Base-by-base conservation (phyloP, 2,888 invertebrate genomes). In the Melitaea athalia region DNA sequence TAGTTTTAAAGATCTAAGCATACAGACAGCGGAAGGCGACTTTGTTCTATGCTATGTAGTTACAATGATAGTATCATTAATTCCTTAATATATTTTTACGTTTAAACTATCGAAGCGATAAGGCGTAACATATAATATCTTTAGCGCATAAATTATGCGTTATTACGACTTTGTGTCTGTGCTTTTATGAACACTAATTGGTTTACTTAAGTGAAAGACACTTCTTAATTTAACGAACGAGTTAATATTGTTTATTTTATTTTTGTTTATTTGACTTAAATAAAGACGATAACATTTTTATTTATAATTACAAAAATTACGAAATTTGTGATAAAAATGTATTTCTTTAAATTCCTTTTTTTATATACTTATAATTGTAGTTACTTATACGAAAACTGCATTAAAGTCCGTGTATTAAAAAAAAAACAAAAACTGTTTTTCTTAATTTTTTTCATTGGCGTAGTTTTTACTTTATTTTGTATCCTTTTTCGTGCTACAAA, bases 151-250 rank as follows among this genome's bases (percentile, higher is more conserved):
- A 55, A 17, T 55, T 55, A 55, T n/a, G 33, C 33, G 33, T 55
- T 55, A 59, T 52, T 60, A 60, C 15, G 60, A 33, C 59, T 42
- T 33, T 38, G 59, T 50, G 52, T 53, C 52, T 12, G 12, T 17
- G 33, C 6, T 65, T 60, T 60, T 45, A 60, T 60, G 45, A 60
- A 53, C 60, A 60, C 52, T 65, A 65, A 65, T 65, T 52, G 50
- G 43, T 59, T 17, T 47, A 64, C 17, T 57, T 59, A 49, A 59
- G 4, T 55, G 55, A 55, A 55, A 47, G 55, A 45, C 14, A 59
- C 17, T 47, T 49, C 38, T 10, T 33, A 47, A 15, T 57, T n/a
- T n/a, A 45, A 33, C 14, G 42, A 59, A 17, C 14, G 12, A 59
- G 6, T 14, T 43, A 45, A 12, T 45, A 5, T 59, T 43, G n/a